Evolutionary conservation across 2,888 invertebrate species (phyloP).

Genomic region (Saturnia japonica): DNA sequence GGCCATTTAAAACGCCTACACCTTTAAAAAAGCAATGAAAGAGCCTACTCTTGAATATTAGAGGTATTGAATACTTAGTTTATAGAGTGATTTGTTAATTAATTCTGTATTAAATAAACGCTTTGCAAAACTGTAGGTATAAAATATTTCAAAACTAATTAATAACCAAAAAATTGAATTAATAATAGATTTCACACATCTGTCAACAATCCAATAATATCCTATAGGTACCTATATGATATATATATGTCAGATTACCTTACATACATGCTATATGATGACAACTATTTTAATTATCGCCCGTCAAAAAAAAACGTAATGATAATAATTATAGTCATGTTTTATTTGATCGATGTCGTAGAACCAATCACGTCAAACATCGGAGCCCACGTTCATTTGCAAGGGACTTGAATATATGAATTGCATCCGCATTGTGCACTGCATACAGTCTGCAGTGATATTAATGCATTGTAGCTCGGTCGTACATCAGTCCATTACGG

Average conservation of each 20-base stretch:
- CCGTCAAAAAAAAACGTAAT: too few species aligned
- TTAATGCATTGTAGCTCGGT: constrained; percentile 41
- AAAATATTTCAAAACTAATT: too few species aligned
- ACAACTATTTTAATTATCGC: too few species aligned
- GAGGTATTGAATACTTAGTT: neutral
- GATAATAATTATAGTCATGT: neutral
- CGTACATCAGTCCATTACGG: constrained; percentile 70
- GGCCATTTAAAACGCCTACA: neutral
- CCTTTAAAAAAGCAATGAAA: neutral
- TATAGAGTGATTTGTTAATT: neutral
- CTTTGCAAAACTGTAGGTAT: too few species aligned
- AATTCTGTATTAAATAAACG: neutral
- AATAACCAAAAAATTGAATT: too few species aligned
- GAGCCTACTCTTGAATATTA: too few species aligned
- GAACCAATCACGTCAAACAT: neutral
- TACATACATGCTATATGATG: too few species aligned
- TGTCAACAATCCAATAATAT: too few species aligned
- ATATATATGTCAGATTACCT: too few species aligned
- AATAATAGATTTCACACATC: too few species aligned
- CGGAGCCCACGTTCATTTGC: constrained; percentile 22
- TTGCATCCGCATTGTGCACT: constrained; percentile 61
- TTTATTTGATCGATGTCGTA: neutral
- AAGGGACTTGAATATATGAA: constrained; percentile 26
- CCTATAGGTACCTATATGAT: too few species aligned
- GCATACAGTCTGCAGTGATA: constrained; percentile 21